Evolutionary conservation across 2,888 invertebrate species (phyloP).

Genomic region (Caenorhabditis angaria): DNA sequence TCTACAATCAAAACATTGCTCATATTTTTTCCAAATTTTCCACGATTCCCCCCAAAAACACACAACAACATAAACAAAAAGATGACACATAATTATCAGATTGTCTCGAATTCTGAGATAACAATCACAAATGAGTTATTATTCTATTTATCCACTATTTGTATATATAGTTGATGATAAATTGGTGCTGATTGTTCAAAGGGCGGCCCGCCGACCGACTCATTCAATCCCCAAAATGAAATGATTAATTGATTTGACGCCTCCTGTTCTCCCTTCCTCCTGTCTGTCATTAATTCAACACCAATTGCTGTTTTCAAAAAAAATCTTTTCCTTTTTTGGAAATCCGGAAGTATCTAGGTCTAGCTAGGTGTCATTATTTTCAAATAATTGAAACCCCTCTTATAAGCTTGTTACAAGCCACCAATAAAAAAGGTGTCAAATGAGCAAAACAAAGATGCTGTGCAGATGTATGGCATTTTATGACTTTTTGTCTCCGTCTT

Average conservation of each 20-base stretch:
- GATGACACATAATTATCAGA: no score
- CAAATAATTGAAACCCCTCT: no score
- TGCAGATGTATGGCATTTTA: neutral
- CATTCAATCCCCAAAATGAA: neutral
- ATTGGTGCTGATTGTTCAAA: conserved; percentile 2
- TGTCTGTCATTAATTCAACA: neutral
- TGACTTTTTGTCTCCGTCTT: neutral
- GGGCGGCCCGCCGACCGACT: neutral
- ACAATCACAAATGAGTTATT: no score
- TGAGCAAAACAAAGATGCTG: neutral
- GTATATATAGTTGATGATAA: conserved; percentile 4
- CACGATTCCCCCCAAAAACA: no score
- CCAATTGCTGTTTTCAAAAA: neutral
- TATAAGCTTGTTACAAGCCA: no score
- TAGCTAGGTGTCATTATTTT: no score
- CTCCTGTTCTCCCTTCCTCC: neutral
- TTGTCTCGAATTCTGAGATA: no score
- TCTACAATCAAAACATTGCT: no score
- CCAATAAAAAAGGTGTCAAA: neutral
- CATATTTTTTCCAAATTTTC: no score
- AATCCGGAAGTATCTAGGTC: neutral
- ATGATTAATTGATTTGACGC: conserved; percentile 4
- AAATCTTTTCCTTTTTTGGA: no score
- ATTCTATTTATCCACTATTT: no score
- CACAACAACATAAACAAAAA: no score